A percentile compares a stretch with the other conserved stretches of the same genome.
phyloP scores from a whole-genome alignment of 1,140 invertebrate species.

The Halotydeus destructor region DNA sequence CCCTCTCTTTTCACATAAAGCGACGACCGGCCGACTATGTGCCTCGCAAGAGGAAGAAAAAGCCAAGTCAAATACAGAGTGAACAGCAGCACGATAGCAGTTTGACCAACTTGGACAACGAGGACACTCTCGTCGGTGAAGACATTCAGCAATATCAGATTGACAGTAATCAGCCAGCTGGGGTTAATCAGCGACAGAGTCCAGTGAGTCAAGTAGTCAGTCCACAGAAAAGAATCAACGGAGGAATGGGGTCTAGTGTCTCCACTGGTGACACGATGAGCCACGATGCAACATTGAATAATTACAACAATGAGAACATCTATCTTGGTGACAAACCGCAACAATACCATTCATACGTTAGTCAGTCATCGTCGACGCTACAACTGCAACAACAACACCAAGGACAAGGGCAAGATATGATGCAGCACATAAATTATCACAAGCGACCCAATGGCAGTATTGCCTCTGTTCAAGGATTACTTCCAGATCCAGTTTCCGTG shows the following conservation, averaged over 20 bases:
- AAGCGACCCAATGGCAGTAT: too few relatives aligned
- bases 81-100: conserved; percentile 35
- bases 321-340: too few relatives aligned
- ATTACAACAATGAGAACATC: conserved; percentile 3
- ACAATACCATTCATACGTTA: background rate
- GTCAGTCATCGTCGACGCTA: conserved; percentile 1
- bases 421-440: too few relatives aligned
- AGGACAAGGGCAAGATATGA: conserved; percentile 12
- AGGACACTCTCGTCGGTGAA: background rate
- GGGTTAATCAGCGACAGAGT: too few relatives aligned
- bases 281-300: background rate
- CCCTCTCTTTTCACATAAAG: conserved; percentile 82
- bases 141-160: background rate
- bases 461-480: too few relatives aligned
- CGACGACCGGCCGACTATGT: conserved; percentile 67
- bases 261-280: background rate
- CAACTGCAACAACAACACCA: conserved; percentile 10
- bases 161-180: too few relatives aligned
- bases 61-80: conserved; percentile 32
- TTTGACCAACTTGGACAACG: conserved; percentile 15
- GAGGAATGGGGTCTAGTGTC: too few relatives aligned
- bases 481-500: too few relatives aligned
- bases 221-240: too few relatives aligned
- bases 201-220: too few relatives aligned
- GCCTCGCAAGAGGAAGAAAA: conserved; percentile 72